Evolutionary conservation across 2,888 invertebrate genomes (phyloP), one percentile per base, ranked within the genome.

Genomic region (Proisotoma minuta): DNA sequence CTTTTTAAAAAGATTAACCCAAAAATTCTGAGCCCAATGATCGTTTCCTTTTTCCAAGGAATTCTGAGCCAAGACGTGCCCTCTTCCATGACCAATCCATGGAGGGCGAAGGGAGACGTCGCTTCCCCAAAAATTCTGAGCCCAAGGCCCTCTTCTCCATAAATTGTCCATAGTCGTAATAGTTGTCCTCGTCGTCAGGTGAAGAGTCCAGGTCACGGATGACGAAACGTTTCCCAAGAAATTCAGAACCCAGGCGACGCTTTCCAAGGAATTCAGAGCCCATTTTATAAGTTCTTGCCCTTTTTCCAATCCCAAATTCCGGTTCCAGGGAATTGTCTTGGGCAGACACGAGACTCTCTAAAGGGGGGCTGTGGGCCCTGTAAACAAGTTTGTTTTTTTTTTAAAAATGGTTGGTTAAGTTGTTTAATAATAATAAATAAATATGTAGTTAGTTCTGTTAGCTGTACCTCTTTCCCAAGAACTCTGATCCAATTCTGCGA

Each of bases 391-490:
- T n/a, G n/a, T n/a, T n/a, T n/a, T n/a, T n/a, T n/a, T n/a, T n/a
- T n/a, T n/a, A n/a, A n/a, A n/a, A n/a, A n/a, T n/a, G n/a, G n/a
- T n/a, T n/a, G n/a, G n/a, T n/a, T n/a, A n/a, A n/a, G n/a, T n/a
- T n/a, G n/a, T n/a, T n/a, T n/a, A n/a, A n/a, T n/a, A n/a, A n/a
- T n/a, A n/a, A n/a, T n/a, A n/a, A n/a, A n/a, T n/a, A n/a, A n/a
- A n/a, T n/a, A n/a, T n/a, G n/a, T n/a, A n/a, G n/a, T n/a, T n/a
- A n/a, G n/a, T n/a, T n/a, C n/a, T n/a, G n/a, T n/a, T n/a, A n/a
- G n/a, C n/a, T n/a, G n/a, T n/a, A n/a, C n/a, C n/a, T n/a, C 66
- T 73, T 73, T 2, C 73, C 73, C 20, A 73, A 58, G 49, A 73
- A 73, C 54, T 73, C 73, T 8, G 70, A 70, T 20, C 73, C 73